A percentile compares a stretch with the other conserved stretches of the same genome.
Conservation (phyloP, 2,797 vertebrate genomes). For the Gephyroberyx darwinii region DNA sequence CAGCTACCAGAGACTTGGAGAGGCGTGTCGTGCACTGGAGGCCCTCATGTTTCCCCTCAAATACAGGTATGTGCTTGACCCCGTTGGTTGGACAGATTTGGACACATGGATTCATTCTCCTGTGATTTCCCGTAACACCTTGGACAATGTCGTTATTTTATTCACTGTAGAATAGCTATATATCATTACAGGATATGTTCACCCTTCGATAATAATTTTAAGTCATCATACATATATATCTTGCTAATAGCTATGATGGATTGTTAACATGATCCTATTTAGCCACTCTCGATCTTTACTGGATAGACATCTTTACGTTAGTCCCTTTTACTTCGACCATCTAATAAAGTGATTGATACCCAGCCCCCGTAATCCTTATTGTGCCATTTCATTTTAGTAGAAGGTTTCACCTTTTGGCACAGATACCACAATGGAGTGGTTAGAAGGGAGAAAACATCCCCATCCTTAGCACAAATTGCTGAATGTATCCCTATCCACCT, state of each 20-base stretch:
- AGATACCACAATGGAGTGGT: too few species aligned
- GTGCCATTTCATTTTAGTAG: too few species aligned
- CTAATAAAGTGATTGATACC: neutral
- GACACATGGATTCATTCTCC: slow-evolving; percentile 9
- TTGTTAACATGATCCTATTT: neutral
- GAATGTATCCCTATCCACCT: neutral
- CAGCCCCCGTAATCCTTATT: too few species aligned
- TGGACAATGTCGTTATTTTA: slow-evolving; percentile 1
- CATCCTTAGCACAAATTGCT: neutral
- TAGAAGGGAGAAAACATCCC: neutral
- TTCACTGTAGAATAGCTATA: slow-evolving; percentile 25
- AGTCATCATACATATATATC: too few species aligned
- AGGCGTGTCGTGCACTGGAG: slow-evolving; percentile 94
- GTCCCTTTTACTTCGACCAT: neutral
- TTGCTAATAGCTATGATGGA: too few species aligned
- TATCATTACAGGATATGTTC: neutral
- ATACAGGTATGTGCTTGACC: slow-evolving; percentile 85
- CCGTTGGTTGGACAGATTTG: neutral
- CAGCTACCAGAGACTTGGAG: slow-evolving; percentile 96
- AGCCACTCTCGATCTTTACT: neutral
- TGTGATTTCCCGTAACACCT: slow-evolving; percentile 28
- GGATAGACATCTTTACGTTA: neutral
- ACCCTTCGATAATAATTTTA: too few species aligned
- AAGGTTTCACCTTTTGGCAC: too few species aligned
- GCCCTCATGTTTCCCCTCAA: slow-evolving; percentile 98